Percentiles rank a stretch among this genome's conserved stretches.
Evolutionary conservation across 2,113 vertebrate genomes (phyloP).

Genomic region (Micronycteris hirsuta): DNA sequence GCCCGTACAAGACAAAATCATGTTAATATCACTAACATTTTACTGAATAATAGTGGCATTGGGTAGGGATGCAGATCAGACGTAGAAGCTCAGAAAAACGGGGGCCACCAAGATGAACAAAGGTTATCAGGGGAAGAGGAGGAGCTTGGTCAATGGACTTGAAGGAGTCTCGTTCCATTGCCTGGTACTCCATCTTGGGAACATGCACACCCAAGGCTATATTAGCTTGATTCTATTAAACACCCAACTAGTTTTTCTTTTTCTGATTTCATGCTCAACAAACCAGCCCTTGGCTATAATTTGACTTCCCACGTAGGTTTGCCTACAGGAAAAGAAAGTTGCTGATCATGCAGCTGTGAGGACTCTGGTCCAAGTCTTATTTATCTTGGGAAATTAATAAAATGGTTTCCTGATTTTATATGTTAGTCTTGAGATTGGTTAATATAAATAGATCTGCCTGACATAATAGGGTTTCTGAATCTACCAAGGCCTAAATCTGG

Average conservation of each 20-base stretch:
- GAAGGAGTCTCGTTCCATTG: fast-evolving
- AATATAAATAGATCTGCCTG: neutral
- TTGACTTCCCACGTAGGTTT: conserved; percentile 29
- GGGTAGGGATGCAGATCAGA: neutral
- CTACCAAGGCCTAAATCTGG: neutral
- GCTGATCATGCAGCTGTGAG: neutral
- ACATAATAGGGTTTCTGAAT: neutral
- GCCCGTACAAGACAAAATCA: too few relatives aligned
- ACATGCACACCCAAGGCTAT: neutral
- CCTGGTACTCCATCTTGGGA: neutral
- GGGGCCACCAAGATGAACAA: neutral
- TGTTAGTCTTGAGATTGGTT: neutral
- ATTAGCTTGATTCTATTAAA: conserved; percentile 1
- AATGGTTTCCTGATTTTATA: neutral
- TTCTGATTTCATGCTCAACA: conserved; percentile 38
- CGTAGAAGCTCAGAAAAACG: neutral
- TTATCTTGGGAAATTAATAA: conserved; percentile 36
- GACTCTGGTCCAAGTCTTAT: neutral
- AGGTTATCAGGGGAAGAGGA: neutral
- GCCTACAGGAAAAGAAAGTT: conserved; percentile 20
- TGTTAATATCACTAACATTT: neutral
- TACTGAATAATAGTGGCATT: neutral
- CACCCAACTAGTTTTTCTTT: neutral
- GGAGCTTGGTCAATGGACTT: neutral
- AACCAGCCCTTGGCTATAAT: conserved; percentile 36